phyloP scores from a whole-genome alignment of 2,888 invertebrate genomes.

The Caenorhabditis panamensis region DNA sequence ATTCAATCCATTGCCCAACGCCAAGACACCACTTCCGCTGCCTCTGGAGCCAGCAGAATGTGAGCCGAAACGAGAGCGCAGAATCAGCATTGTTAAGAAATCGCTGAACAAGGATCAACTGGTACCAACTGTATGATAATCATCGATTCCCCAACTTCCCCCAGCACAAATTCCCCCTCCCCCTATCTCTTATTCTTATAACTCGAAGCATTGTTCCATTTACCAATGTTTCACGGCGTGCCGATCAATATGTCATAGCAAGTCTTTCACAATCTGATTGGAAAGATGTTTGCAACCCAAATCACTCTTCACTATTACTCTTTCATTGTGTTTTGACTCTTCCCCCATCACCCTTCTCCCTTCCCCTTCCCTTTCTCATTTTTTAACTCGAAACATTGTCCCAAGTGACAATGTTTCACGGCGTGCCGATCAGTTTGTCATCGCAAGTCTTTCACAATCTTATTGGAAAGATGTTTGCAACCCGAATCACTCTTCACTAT shows the following conservation, averaged over 20 bases:
- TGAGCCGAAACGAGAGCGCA: slow-evolving; percentile 9
- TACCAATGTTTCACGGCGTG: not conserved
- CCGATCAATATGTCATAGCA: slow-evolving; percentile 16
- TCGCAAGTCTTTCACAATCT: slow-evolving; percentile 10
- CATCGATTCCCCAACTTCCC: not conserved
- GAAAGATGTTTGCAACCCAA: slow-evolving; percentile 7
- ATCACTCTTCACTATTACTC: not conserved
- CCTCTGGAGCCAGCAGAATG: slow-evolving; percentile 29
- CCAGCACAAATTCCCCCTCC: not conserved
- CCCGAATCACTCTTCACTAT: not conserved
- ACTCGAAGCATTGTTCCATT: slow-evolving; percentile 2
- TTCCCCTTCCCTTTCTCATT: not conserved
- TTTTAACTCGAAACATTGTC: no score
- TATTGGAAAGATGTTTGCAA: slow-evolving; percentile 9
- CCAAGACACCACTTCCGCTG: slow-evolving; percentile 30
- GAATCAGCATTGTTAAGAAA: slow-evolving; percentile 34
- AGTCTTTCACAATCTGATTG: slow-evolving; percentile 7
- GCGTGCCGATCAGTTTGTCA: slow-evolving; percentile 10
- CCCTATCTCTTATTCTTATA: not conserved
- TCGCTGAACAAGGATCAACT: slow-evolving; percentile 17
- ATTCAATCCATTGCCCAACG: slow-evolving; percentile 33
- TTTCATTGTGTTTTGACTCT: not conserved
- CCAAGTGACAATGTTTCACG: not conserved
- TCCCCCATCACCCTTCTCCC: not conserved
- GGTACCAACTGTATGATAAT: not conserved